phyloP scores from a whole-genome alignment of 2,113 vertebrate genomes.

The Probosciger aterrimus region DNA sequence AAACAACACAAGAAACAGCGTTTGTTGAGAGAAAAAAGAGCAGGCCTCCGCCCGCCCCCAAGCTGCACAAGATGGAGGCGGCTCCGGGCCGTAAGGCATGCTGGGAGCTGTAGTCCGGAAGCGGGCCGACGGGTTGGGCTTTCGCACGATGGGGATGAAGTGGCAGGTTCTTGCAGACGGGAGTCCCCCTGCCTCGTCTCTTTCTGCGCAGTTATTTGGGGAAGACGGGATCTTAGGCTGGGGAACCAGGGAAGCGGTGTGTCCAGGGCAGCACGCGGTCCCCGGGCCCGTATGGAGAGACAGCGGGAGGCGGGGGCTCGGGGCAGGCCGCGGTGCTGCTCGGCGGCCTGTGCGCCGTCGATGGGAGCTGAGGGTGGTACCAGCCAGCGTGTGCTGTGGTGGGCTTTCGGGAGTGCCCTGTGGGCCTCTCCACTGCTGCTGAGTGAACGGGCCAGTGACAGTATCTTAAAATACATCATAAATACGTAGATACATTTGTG shows the following conservation, averaged over 20 bases:
- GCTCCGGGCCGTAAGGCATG: neutral
- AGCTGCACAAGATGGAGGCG: neutral
- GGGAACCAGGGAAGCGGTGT: neutral
- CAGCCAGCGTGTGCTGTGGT: rapidly evolving
- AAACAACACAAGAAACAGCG: rapidly evolving
- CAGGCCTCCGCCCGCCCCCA: rapidly evolving
- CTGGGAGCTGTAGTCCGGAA: conserved; percentile 12
- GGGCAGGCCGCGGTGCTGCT: neutral
- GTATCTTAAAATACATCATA: neutral
- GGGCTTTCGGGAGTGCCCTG: rapidly evolving
- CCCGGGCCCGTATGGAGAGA: too few relatives aligned
- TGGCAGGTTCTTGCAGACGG: rapidly evolving
- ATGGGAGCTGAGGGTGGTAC: too few relatives aligned
- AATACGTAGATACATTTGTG: neutral
- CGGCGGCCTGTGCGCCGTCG: rapidly evolving
- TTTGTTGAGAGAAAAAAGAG: rapidly evolving
- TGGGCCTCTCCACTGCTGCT: too few relatives aligned
- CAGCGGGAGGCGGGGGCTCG: too few relatives aligned
- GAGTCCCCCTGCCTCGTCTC: too few relatives aligned
- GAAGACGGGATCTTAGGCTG: neutral
- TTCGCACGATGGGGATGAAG: rapidly evolving
- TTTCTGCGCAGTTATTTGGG: neutral
- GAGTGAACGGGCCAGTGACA: too few relatives aligned
- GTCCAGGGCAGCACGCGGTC: neutral
- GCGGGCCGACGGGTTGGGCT: rapidly evolving